Conservation (phyloP, 2,113 vertebrate genomes). For the Calyptomena viridis region DNA sequence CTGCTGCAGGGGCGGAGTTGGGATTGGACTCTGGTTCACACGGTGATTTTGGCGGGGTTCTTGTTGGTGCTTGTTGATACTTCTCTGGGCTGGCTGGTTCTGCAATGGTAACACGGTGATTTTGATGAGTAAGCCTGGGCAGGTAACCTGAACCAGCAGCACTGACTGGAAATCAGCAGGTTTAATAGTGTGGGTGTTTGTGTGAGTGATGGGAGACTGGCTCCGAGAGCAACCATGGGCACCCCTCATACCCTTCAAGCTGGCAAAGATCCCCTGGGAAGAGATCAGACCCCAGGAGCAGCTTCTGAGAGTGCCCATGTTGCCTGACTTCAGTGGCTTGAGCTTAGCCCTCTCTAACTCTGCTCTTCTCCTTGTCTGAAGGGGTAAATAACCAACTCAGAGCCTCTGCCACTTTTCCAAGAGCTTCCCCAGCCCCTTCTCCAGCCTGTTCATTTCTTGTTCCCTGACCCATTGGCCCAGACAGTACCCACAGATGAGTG, state of each 20-base stretch:
- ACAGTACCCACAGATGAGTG: fast-evolving
- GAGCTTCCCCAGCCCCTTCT: background rate
- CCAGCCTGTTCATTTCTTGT: background rate
- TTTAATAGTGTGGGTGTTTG: background rate
- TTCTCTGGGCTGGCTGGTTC: conserved; percentile 57
- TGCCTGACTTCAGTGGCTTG: background rate
- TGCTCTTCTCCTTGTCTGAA: background rate
- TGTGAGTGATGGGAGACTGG: background rate
- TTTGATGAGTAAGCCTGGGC: conserved; percentile 37
- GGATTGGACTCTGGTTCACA: conserved; percentile 51
- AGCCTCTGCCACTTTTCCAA: background rate
- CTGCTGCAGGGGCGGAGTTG: conserved; percentile 55
- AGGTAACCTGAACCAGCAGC: conserved; percentile 40
- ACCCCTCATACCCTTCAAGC: fast-evolving
- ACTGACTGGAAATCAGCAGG: conserved; percentile 25
- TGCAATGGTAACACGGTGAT: conserved; percentile 20
- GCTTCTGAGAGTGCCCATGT: background rate
- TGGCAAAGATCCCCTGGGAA: background rate
- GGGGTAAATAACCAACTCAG: background rate
- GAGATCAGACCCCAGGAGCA: background rate
- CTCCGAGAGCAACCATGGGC: background rate
- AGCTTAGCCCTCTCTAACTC: background rate
- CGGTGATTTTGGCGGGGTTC: conserved; percentile 64
- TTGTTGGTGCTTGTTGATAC: conserved; percentile 66
- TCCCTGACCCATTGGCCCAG: background rate